Evolutionary conservation across 2,888 invertebrate species (phyloP), one percentile per base, ranked within the genome.

Genomic region (Himalopsyche tibetana): DNA sequence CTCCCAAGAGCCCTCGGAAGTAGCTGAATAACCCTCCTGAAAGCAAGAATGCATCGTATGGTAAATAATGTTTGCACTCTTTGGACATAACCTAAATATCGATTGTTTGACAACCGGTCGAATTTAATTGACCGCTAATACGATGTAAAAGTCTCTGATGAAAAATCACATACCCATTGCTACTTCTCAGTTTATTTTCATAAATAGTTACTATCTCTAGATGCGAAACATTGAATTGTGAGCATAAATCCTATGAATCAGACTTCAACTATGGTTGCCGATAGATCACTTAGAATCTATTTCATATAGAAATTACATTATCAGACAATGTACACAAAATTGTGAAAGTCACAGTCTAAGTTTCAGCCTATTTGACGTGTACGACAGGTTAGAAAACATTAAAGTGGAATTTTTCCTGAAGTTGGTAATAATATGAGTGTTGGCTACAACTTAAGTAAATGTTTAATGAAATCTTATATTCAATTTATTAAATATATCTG

Each of bases 21-120:
- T 99, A 99, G 94, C 98, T 98, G 92, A 99, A 95, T 91, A 99
- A 94, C 91, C 98, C 98, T 93, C 99, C 99, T 98, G 92, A 80
- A 94, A 87, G 80, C 82, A 82, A 83, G 74, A 55, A 82, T 69
- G 28, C 42, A 79, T 40, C 82, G 79, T 63, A 85, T 82, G 79
- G 80, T 85, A 83, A 85, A 85, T 56, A 85, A 11, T 74, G 74
- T 82, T 74, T 82, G 85, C 82, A 81, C 28, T 74, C 38, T 74
- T 74, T 36, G 82, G 51, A 85, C 85, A 85, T 85, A 85, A 85
- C 85, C 85, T 85, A 74, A 85, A 85, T 87, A 87, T 87, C 84
- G 85, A 87, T 84, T 83, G 84, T 82, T 42, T 69, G 63, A 38
- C 45, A 40, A 81, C 45, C 42, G 80, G 51, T 45, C 28, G 80